Evolutionary conservation across 2,113 vertebrate genomes (phyloP), one percentile per base, ranked within the genome.

Genomic region (Setophaga kirtlandii): DNA sequence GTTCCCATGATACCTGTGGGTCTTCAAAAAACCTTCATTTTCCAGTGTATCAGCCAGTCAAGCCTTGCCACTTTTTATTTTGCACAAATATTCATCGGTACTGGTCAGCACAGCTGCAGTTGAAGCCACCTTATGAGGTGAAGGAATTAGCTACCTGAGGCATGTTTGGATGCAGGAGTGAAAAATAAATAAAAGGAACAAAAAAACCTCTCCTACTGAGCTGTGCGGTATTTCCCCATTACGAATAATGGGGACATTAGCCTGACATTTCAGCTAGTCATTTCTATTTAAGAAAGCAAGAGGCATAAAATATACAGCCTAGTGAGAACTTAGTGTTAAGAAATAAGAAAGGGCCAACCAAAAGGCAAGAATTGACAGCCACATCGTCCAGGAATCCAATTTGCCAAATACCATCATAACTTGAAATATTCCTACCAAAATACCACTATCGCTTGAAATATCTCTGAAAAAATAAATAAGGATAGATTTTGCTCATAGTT

Each of bases 191-290:
- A 74, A 53, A 79, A 39, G 6, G 69, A 89, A 49, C 4, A 73
- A 42, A 91, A 91, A 88, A 60, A 1, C 3, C 20, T 74, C 42
- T 93, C 59, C 77, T 64, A 37, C 49, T 87, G 93, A 95, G 65
- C 56, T 67, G 11, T 77, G 59, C 37, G 52, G 37, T 86, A 74
- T 93, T 95, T 94, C 21, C 28, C 52, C 10, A 14, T 87, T 90
- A 73, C 64, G 50, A 92, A 62, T 68, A 71, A 81, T 92, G 73
- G 37, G 37, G 37, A 4, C 37, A 39, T 39, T 39, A 39, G 37
- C 49, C 41, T 89, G 86, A 75, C 53, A 92, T 90, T 96, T 95
- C 73, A 96, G 58, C 23, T 60, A 78, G 41, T 23, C 49, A 23
- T 93, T 95, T 91, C 49, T 82, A 17, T 76, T 87, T 81, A 84